Base-by-base conservation (phyloP, 2,888 invertebrate genomes). In the Callosobruchus maculatus region DNA sequence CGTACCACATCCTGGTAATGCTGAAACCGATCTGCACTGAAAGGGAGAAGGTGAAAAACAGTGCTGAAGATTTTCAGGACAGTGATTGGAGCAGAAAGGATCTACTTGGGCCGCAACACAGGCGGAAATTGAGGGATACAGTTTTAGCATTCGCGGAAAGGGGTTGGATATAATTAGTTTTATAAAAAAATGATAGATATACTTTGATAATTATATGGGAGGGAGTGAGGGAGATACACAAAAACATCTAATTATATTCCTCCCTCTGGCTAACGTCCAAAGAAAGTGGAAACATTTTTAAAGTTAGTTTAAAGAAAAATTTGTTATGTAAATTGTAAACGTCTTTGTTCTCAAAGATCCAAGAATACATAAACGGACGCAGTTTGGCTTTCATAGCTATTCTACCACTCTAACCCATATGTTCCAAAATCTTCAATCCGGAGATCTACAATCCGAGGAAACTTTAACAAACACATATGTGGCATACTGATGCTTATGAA, bases 1-100 rank as follows among this genome's bases (percentile, higher is more conserved):
- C 89, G 13, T 86, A 86, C 67, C 90, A 90, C 79, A 84, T 89
- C 4, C 77, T 89, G 0, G 84, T 88, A 31, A 89, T 90, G 89
- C 82, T 88, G 21, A 88, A 88, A 79, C 87, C 89, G 0, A 85
- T 90, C 31, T 85, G 88, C 77, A 88, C 89, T 0, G 88, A 89
- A 77, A 85, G 85, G 73, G 87, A 86, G 9, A 85, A 85, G 68
- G 82, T 89, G n/a, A 85, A 87, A 4, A 85, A 89, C 75, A 87
- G 80, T 73, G 77, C 85, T 31, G 87, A 88, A 71, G 87, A 89
- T 71, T 84, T 88, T 69, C 84, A 88, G 75, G 82, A 87, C 26
- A 82, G 84, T 20, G 83, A 87, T 74, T 86, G 87, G 84, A 83
- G 81, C 21, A 81, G 86, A 22, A 81, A 85, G 73, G 85, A 86